Base-by-base conservation (phyloP, 1,140 invertebrate species). In the Pygmarrhopalites habei region DNA sequence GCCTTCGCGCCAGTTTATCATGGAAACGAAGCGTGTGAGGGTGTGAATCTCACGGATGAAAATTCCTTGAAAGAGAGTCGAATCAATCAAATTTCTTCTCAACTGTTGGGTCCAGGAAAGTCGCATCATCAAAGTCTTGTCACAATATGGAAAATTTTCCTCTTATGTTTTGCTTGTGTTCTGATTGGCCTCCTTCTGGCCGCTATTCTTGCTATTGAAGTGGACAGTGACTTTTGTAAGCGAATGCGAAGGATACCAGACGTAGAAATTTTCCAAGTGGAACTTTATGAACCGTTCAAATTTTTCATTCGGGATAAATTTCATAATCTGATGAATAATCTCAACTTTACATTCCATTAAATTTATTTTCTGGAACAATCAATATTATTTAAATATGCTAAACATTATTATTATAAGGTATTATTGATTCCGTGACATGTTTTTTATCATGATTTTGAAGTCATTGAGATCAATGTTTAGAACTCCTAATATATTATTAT, bases 231-330 rank as follows among this genome's bases (percentile, higher is more conserved):
- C 35, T 62, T 71, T 51, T 71, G 66, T 60, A 57, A 60, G 21
- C 62, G 58, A 35, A 71, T 71, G 69, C 53, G 69, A 35, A 39
- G 61, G 10, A 71, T 71, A 52, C 69, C 69, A 41, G 69, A 71
- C 60, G 64, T 71, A 28, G 69, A 71, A 52, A 55, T 68, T 19
- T 71, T 71, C 62, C 66, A 66, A 56, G 58, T 53, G 12, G 66
- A 68, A 57, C 25, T 71, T 1, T 71, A 71, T 44, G 64, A 68
- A 15, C 66, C 66, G 2, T 28, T 68, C 4, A 71, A 71, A 44
- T 44, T 30, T 15, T 68, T 59, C 41, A 59, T 71, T 30, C 30
- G 32, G 5, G 62, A 68, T 35, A 71, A 71, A 59, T 44, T 70
- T 35, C 60, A 49, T 12, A 60, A 65, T 39, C 52, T 66, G 28